phyloP scores from a whole-genome alignment of 2,797 vertebrate genomes.

The Rhinatrema bivittatum region DNA sequence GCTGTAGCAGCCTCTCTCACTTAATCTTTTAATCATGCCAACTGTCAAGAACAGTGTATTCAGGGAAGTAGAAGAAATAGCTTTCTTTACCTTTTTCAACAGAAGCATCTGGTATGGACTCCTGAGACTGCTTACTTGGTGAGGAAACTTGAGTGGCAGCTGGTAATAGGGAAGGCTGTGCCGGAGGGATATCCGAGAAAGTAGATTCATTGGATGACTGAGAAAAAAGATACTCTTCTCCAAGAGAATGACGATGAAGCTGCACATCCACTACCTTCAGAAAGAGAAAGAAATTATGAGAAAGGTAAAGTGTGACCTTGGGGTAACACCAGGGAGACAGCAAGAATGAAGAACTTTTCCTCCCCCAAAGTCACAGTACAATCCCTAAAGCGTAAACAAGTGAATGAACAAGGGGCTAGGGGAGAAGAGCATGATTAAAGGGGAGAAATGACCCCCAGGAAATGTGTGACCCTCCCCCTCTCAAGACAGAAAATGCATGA shows the following conservation, averaged over 20 bases:
- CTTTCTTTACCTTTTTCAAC: slow-evolving; percentile 76
- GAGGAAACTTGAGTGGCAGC: slow-evolving; percentile 62
- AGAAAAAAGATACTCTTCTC: slow-evolving; percentile 69
- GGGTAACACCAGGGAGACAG: no score
- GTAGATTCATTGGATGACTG: slow-evolving; percentile 58
- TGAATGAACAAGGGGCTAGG: no score
- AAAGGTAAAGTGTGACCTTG: background rate
- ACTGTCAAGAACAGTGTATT: no score
- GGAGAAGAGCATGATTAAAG: no score
- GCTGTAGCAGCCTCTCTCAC: no score
- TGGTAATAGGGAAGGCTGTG: slow-evolving; percentile 49
- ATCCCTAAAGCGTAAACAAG: no score
- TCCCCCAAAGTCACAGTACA: background rate
- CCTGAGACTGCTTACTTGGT: slow-evolving; percentile 60
- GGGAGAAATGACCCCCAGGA: no score
- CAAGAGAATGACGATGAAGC: slow-evolving; percentile 83
- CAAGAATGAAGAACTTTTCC: no score
- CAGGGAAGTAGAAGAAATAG: no score
- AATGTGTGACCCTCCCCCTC: no score
- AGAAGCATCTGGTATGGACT: slow-evolving; percentile 45
- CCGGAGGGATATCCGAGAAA: slow-evolving; percentile 46
- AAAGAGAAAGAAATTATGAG: background rate
- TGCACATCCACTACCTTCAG: slow-evolving; percentile 93
- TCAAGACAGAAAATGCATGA: no score
- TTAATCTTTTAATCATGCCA: no score